Base-by-base conservation (phyloP, 2,113 vertebrate species). In the Phrynosoma blainvillii region DNA sequence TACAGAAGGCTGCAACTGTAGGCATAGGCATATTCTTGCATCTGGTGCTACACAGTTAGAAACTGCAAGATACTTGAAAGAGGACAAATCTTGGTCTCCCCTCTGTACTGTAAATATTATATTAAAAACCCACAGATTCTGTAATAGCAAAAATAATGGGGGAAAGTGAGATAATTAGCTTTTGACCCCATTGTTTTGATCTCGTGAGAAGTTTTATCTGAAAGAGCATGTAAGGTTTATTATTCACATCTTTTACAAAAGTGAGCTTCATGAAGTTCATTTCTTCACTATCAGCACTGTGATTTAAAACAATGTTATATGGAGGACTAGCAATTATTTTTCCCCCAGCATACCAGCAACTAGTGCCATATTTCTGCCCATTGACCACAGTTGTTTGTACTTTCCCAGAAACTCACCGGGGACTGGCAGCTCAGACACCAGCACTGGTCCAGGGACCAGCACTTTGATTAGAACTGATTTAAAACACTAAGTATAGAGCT, bases 71-170 rank as follows among this genome's bases (percentile, higher is more conserved):
- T 12, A 76, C 16, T 52, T 52, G 20, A 68, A 76, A 56, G 47
- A 21, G 32, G 32, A 59, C 27, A 74, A 77, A 77, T 25, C 4
- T 2, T 32, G 7, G 27, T 5, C 40, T 82, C 52, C 32, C 12
- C 47, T 77, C 62, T 47, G 7, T 47, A 18, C 25, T 80, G 23
- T 13, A 54, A 65, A 59, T 87, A 23, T 27, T 59, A 74, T 73
- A 6, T 59, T 54, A 5, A 66, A 10, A 32, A 47, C 7, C 7
- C 52, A 20, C 16, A 1, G 23, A 52, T 32, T 42, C 27, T 79
- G 84, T 54, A 84, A 84, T 89, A 66, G 62, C 92, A 36, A 83
- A 85, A 86, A 87, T 92, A 86, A 85, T 88, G 66, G 52, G 36
- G 65, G 4, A 47, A 68, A 68, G 88, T 21, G 20, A 75, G 81